Conservation (phyloP, 2,797 vertebrate genomes). For the Pantherophis vulpinus region DNA sequence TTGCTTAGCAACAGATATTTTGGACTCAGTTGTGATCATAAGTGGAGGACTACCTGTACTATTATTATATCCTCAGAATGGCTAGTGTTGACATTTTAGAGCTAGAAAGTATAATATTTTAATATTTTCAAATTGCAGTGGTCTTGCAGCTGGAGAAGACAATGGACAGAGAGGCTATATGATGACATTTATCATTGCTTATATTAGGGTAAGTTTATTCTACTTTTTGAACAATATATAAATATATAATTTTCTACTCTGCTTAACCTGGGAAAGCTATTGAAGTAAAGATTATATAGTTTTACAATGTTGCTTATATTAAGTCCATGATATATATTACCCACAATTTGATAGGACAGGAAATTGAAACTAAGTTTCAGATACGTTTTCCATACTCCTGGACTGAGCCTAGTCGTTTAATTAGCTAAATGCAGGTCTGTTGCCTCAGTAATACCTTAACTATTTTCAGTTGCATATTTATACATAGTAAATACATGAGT, state of each 20-base stretch:
- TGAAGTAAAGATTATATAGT: neutral
- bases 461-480: neutral
- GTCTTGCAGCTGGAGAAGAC: conserved; percentile 98
- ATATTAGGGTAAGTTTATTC: conserved; percentile 89
- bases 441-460: neutral
- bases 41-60: neutral
- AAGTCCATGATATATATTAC: neutral
- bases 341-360: neutral
- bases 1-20: neutral
- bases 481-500: conserved; percentile 16
- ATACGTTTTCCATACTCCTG: too few relatives aligned
- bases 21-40: neutral
- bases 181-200: conserved; percentile 98
- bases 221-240: neutral
- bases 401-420: neutral
- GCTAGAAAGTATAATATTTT: conserved; percentile 41
- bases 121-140: conserved; percentile 79
- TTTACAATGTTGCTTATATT: neutral
- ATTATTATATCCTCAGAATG: neutral
- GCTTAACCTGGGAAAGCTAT: neutral
- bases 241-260: neutral
- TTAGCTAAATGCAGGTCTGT: neutral
- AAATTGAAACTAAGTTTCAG: neutral
- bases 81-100: neutral
- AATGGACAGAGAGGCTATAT: conserved; percentile 99